Evolutionary conservation across 2,113 vertebrate species (phyloP), one percentile per base, ranked within the genome.

Genomic region (Anthoscopus minutus): DNA sequence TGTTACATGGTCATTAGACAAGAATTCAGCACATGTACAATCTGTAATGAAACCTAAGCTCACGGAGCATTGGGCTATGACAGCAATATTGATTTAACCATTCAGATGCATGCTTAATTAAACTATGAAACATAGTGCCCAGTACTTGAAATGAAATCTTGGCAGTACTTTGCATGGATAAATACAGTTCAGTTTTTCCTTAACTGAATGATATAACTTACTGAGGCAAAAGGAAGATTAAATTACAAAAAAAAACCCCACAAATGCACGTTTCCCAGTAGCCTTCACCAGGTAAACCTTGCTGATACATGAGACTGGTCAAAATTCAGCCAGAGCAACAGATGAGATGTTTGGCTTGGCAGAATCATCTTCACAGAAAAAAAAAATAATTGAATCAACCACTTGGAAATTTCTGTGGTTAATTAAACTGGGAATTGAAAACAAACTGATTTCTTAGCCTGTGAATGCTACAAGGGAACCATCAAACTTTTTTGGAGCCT

Each of bases 1-100:
- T 91, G 45, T 96, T 97, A 81, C 61, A 81, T 96, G 85, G 81
- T 97, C 90, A 97, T 96, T 97, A 96, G 94, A 61, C 78, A 96
- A 89, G 70, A 89, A 94, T 96, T 97, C 80, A 54, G 74, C 92
- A 89, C 91, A 33, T 84, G 92, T 88, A 91, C 86, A 62, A 35
- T 86, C 88, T 92, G 78, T 91, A 93, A 93, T 90, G 91, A 93
- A 96, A 96, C 81, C 89, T 88, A 92, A 92, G 72, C 72, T 95
- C 73, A 18, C 45, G 65, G 79, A 89, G 86, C 66, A 38, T 15
- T 94, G 57, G 56, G 53, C 50, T 96, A 37, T 79, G 79, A 86
- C 82, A 94, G 79, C 18, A 66, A 84, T 69, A 89, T 3, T 91
- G 72, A 67, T 65, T 94, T 96, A 86, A 92, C 88, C 38, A n/a